Conservation (phyloP, 2,797 vertebrate species). For the Myotis findleyi region DNA sequence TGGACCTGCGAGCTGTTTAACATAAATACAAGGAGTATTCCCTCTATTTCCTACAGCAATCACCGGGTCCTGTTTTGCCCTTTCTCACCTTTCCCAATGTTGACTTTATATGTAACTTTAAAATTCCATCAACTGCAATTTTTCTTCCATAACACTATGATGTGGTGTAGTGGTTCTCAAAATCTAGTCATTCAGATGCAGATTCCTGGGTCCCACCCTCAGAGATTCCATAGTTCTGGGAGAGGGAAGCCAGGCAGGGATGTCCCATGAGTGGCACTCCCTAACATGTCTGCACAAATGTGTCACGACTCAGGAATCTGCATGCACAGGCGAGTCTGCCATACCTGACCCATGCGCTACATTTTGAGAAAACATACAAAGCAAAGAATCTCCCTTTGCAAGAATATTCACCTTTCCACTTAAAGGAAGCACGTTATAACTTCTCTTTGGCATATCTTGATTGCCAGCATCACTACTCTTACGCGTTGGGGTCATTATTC, state of each 20-base stretch:
- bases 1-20: not conserved
- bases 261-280: not conserved
- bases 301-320: not conserved
- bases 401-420: not conserved
- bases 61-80: not conserved
- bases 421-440: not conserved
- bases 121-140: not conserved
- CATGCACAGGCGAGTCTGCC: not conserved
- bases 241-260: not conserved
- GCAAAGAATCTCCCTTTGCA: not conserved
- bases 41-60: not conserved
- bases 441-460: not conserved
- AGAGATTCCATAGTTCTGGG: not conserved
- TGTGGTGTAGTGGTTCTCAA: not conserved
- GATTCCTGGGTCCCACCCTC: not conserved
- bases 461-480: not conserved
- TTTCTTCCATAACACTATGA: not conserved
- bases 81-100: not conserved
- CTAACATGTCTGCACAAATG: not conserved
- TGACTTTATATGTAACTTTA: not conserved
- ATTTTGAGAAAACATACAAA: not conserved
- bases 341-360: not conserved
- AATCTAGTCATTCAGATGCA: not conserved
- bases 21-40: not conserved
- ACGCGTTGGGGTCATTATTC: accelerated